Evolutionary conservation across 2,797 vertebrate species (phyloP), one percentile per base, ranked within the genome.

Genomic region (Sus cebifrons): DNA sequence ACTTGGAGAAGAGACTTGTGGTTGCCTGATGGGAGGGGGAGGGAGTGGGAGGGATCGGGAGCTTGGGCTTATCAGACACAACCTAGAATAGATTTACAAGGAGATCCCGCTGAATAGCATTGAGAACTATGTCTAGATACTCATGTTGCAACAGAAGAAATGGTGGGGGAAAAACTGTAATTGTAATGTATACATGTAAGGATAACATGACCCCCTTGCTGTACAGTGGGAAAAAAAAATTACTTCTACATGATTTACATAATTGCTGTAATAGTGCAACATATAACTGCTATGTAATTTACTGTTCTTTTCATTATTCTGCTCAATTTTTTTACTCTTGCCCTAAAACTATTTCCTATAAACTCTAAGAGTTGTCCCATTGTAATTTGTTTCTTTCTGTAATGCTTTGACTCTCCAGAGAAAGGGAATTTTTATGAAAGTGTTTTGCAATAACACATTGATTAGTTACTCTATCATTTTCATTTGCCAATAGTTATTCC

Each of bases 321-420:
- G 54, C 32, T 90, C 29, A 67, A 15, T 77, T 84, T 68, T 92
- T 94, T 71, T 62, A 94, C 29, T 64, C 86, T 82, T 82, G 25
- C 54, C 49, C 64, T 60, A 82, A 92, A 96, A 82, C 89, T 86
- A 23, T 75, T 86, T 95, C 86, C 73, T 78, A 91, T 23, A 91
- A 58, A 78, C 11, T 49, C 54, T 87, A 36, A 83, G 89, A 82
- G 68, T 92, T 89, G 58, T 84, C 79, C 74, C 23, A 65, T 70
- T 52, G 4, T 78, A 73, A 93, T 60, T 88, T 91, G 36, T 75
- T 83, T 95, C 58, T 71, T 91, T 93, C 89, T 89, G 58, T 27
- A 65, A 70, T 86, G 52, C 54, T 86, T 79, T 32, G 8, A 89
- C 52, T 86, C 75, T 83, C 62, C 36, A 93, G 71, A 86, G 58